Evolutionary conservation across 2,888 invertebrate species (phyloP), one percentile per base, ranked within the genome.

Genomic region (Epinotia nisella): DNA sequence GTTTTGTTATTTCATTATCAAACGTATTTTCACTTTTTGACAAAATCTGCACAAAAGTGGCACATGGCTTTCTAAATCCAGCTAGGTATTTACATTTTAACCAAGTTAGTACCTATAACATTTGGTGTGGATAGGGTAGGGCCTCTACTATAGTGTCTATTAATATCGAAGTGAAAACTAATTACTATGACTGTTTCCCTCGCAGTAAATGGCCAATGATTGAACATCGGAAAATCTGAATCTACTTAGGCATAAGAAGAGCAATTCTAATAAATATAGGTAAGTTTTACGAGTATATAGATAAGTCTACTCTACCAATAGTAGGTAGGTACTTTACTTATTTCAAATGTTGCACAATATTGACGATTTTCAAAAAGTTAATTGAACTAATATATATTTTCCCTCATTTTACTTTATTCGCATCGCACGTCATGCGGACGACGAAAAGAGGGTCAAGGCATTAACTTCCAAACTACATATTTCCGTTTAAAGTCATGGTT

Each of bases 401-500:
- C 35, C 9, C 35, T 9, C 35, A 35, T 35, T 62, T 51, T 29
- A 45, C 24, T 62, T 49, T 24, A 62, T 62, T 62, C 62, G 4
- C 15, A 49, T 49, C 49, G 35, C 1, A 62, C 61, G 24, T 45
- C 29, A 24, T 5, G 17, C 17, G 55, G 35, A 49, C 19, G 29
- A 11, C n/a, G 17, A 61, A 72, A 72, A 72, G 61, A 49, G 21
- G 72, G 67, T 67, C 72, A 72, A 72, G 72, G 72, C 17, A 55
- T 49, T 21, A 1, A 10, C 39, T 72, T 72, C 24, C 45, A 61
- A 72, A 49, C 61, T n/a, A n/a, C 49, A 49, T 49, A 49, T 67
- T 72, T 72, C 72, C 67, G 72, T 62, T 71, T 45, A 55, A 61
- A 55, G 19, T 15, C 45, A 56, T 19, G 19, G 53, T 66, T 66